Conservation (phyloP, 2,113 vertebrate species). For the Podocnemis expansa region DNA sequence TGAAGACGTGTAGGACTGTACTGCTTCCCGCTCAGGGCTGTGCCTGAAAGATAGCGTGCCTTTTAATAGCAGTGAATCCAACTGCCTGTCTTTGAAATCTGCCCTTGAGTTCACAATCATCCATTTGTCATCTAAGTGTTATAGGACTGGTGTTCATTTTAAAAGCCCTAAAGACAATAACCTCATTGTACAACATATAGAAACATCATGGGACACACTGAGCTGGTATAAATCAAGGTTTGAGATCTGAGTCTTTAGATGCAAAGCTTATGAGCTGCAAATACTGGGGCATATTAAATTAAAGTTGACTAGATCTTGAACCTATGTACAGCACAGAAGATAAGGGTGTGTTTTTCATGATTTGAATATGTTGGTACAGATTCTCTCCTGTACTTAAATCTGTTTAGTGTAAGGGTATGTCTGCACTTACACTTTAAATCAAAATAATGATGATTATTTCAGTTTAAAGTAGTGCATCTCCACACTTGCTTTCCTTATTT, state of each 20-base stretch:
- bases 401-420: too few relatives aligned
- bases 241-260: accelerated
- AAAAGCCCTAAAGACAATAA: neutral
- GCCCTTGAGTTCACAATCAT: accelerated
- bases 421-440: too few relatives aligned
- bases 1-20: neutral
- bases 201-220: neutral
- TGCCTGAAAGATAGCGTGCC: accelerated
- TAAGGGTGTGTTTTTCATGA: neutral
- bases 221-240: accelerated
- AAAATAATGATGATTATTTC: too few relatives aligned
- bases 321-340: neutral
- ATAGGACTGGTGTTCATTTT: neutral
- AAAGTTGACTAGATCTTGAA: neutral
- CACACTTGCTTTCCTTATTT: too few relatives aligned
- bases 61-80: accelerated
- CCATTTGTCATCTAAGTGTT: accelerated
- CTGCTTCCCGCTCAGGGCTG: accelerated
- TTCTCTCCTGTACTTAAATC: neutral
- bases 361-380: neutral
- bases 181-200: neutral
- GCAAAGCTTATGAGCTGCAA: neutral
- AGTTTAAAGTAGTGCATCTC: too few relatives aligned
- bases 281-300: neutral
- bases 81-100: accelerated